Conservation (phyloP, 2,888 invertebrate genomes). For the Coelogynopora nodosa region DNA sequence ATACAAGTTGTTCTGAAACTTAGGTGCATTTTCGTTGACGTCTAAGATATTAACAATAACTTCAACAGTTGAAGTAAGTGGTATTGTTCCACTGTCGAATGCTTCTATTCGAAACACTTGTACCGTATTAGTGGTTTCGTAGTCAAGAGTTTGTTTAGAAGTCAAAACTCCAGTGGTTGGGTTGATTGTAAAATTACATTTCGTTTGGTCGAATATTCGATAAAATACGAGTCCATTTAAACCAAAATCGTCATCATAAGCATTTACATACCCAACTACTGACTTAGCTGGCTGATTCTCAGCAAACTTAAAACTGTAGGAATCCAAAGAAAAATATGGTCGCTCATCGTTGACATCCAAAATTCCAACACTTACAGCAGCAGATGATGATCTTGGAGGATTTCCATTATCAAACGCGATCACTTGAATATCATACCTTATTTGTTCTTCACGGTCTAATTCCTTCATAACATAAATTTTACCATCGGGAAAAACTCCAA, state of each 20-base stretch:
- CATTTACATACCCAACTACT: slow-evolving; percentile 55
- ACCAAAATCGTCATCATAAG: slow-evolving; percentile 81
- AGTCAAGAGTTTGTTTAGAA: slow-evolving; percentile 70
- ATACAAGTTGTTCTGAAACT: slow-evolving; percentile 51
- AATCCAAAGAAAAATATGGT: slow-evolving; percentile 67
- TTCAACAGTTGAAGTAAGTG: slow-evolving; percentile 46
- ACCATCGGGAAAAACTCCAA: slow-evolving; percentile 92
- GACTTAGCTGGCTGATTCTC: slow-evolving; percentile 53
- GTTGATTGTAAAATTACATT: slow-evolving; percentile 73
- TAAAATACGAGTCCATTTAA: slow-evolving; percentile 82
- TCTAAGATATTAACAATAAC: slow-evolving; percentile 54
- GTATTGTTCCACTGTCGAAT: slow-evolving; percentile 51
- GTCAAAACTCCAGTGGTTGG: slow-evolving; percentile 86
- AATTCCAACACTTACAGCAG: slow-evolving; percentile 84
- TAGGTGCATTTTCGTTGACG: slow-evolving; percentile 67
- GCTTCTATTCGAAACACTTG: slow-evolving; percentile 46
- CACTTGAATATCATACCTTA: neutral
- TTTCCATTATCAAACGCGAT: slow-evolving; percentile 54
- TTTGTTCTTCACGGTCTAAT: slow-evolving; percentile 76
- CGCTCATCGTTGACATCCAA: slow-evolving; percentile 61
- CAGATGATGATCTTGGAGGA: slow-evolving; percentile 67
- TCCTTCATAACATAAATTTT: slow-evolving; percentile 79
- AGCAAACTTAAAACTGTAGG: slow-evolving; percentile 52
- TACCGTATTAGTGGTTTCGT: slow-evolving; percentile 52
- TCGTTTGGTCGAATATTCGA: slow-evolving; percentile 70